Evolutionary conservation across 2,113 vertebrate species (phyloP), one percentile per base, ranked within the genome.

Genomic region (Thunnus maccoyii): DNA sequence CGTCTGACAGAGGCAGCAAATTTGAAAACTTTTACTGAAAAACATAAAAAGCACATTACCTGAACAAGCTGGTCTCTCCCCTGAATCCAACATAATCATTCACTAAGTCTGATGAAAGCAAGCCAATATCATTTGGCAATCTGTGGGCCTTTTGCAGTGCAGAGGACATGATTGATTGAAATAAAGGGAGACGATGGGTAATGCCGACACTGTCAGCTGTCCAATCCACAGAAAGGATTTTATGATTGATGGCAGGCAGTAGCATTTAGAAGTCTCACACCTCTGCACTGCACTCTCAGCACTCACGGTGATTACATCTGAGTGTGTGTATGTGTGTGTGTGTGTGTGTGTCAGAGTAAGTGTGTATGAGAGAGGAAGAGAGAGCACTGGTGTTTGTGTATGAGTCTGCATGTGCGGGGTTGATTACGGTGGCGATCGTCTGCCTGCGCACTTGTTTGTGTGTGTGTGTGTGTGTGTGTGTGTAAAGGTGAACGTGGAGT

Each of bases 141-240:
- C 80, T 86, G 56, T 16, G 3, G 75, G 51, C 74, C 80, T 61
- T 89, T 80, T 82, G 83, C 88, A 46, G 83, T 6, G 48, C 17
- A 3, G 67, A 52, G 52, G 75, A 75, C 71, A 30, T 89, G 92
- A 93, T 92, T 88, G 92, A 94, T 93, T 62, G 86, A 88, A 92
- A 94, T 92, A 86, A 88, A 88, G 82, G 81, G 84, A 91, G 91
- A 92, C 87, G 61, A 90, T 79, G 92, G 77, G 72, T 91, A 91
- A 92, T 90, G 90, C 82, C 57, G 76, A 89, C 89, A 85, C 84
- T 87, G 92, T 94, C 92, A 92, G 89, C 88, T 91, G 90, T 89
- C 92, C 93, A 94, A 89, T 93, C 92, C 84, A 76, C 80, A 84
- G 88, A 93, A 94, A 93, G 92, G 91, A 91, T 93, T 93, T 92